Evolutionary conservation across 1,140 invertebrate genomes (phyloP).

Genomic region (Hyphantria cunea): DNA sequence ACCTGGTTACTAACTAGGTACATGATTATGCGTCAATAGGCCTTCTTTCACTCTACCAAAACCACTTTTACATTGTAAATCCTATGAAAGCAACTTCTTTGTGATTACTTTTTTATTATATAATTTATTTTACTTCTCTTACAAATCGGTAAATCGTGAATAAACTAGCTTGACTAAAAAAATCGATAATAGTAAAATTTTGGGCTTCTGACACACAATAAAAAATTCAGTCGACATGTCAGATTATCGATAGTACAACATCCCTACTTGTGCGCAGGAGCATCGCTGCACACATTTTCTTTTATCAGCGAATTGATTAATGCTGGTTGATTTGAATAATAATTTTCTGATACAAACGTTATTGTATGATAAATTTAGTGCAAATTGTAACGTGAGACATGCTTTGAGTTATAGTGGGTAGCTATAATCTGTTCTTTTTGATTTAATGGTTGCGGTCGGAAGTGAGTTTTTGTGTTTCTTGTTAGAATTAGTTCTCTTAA

Average conservation of each 20-base stretch:
- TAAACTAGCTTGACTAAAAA: too few relatives aligned
- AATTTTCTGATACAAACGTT: constrained; percentile 79
- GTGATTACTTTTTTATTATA: too few relatives aligned
- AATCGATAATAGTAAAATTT: too few relatives aligned
- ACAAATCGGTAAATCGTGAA: too few relatives aligned
- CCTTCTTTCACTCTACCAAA: neutral
- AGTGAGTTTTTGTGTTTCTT: constrained; percentile 16
- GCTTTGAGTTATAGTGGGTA: constrained; percentile 40
- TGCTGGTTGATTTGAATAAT: constrained; percentile 80
- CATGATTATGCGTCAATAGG: neutral
- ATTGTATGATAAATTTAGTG: constrained; percentile 82
- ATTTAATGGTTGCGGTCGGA: constrained; percentile 12
- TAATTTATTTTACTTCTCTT: too few relatives aligned
- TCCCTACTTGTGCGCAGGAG: constrained; percentile 53
- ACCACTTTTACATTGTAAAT: too few relatives aligned
- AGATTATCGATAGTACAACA: constrained; percentile 33
- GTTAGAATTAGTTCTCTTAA: too few relatives aligned
- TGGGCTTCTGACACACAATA: too few relatives aligned
- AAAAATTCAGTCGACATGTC: too few relatives aligned
- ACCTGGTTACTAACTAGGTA: too few relatives aligned
- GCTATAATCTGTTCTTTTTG: constrained; percentile 13
- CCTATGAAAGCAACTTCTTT: too few relatives aligned
- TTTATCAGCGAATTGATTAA: constrained; percentile 79
- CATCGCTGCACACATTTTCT: constrained; percentile 72
- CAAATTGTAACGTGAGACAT: constrained; percentile 74